These are phyloP conservation scores for Strigamia maritima DNA, from an alignment of 2,888 invertebrate genomes.

Conservation along the genomic window DNA sequence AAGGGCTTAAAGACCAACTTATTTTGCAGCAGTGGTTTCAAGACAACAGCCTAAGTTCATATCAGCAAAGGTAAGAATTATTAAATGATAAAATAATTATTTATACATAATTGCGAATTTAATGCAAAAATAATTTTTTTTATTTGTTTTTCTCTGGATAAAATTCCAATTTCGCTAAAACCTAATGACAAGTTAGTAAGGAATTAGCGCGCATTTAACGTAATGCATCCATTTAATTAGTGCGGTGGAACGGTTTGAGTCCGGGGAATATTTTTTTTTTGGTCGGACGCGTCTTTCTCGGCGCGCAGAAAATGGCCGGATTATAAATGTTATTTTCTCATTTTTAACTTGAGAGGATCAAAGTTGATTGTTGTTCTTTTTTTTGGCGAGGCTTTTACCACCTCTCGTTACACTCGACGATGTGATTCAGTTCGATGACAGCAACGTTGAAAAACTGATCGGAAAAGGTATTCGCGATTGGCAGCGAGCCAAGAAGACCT, in stretches of 20 bases:
- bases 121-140: background rate
- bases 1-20: constrained; percentile 75
- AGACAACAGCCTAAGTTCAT: constrained; percentile 51
- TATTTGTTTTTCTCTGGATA: background rate
- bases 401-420: constrained; percentile 77
- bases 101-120: background rate
- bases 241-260: background rate
- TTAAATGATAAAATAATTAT: background rate
- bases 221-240: constrained; percentile 24
- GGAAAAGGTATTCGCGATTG: constrained; percentile 68
- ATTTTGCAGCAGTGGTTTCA: constrained; percentile 80
- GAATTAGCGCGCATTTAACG: constrained; percentile 8
- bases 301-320: background rate
- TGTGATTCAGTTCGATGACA: constrained; percentile 85
- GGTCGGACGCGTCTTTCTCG: background rate
- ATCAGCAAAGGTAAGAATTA: constrained; percentile 54
- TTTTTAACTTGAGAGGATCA: background rate
- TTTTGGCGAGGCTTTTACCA: constrained; percentile 70
- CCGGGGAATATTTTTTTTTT: background rate
- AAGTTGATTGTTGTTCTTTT: constrained; percentile 41
- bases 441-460: constrained; percentile 69
- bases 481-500: constrained; percentile 75
- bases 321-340: background rate
- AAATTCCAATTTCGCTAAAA: background rate
- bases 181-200: background rate